phyloP scores from a whole-genome alignment of 2,113 vertebrate genomes.

The Terrapene triunguis region DNA sequence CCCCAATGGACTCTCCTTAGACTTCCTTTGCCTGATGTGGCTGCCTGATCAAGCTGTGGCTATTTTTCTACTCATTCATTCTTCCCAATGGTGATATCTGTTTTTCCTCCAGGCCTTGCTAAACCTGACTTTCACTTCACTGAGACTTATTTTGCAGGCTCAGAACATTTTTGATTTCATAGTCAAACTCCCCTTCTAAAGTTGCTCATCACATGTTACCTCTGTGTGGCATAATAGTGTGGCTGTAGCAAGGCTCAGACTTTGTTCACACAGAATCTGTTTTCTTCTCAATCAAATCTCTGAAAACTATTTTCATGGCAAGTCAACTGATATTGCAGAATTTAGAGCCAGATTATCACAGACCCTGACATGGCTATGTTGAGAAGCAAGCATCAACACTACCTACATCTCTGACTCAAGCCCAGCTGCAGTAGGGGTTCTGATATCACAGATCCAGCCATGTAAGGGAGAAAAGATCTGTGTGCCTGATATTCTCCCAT shows the following conservation, averaged over 20 bases:
- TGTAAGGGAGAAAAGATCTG: background rate
- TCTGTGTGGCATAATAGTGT: background rate
- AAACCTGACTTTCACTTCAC: slow-evolving; percentile 11
- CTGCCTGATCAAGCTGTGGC: background rate
- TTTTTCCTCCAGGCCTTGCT: background rate
- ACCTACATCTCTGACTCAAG: background rate
- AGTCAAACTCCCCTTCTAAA: slow-evolving; percentile 31
- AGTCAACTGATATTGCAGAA: background rate
- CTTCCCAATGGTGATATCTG: accelerated
- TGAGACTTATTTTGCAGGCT: slow-evolving; percentile 22
- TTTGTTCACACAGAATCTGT: background rate
- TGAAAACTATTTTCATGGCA: slow-evolving; percentile 16
- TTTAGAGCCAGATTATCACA: background rate
- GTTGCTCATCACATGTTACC: slow-evolving; percentile 2
- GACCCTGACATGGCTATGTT: background rate
- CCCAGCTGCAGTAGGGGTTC: background rate
- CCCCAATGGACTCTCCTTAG: background rate
- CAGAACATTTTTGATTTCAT: background rate
- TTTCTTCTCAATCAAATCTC: background rate
- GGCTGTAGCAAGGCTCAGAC: slow-evolving; percentile 34
- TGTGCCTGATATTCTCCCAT: background rate
- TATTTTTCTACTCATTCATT: background rate
- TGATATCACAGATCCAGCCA: background rate
- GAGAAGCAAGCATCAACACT: background rate
- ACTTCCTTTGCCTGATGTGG: background rate